phyloP scores from a whole-genome alignment of 2,888 invertebrate genomes.

The Lottia scabra region DNA sequence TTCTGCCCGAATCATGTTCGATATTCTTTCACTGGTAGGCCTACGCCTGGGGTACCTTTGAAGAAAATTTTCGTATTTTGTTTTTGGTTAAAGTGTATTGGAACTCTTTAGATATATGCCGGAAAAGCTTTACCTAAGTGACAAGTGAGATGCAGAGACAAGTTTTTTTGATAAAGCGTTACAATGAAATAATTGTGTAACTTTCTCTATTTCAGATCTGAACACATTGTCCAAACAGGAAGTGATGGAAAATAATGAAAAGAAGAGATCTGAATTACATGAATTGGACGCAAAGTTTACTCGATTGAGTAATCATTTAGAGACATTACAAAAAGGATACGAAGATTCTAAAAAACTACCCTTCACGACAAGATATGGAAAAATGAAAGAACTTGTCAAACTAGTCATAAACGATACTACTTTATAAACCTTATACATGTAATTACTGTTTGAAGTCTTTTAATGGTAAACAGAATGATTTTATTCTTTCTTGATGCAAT shows the following conservation, averaged over 20 bases:
- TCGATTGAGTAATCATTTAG: conserved; percentile 28
- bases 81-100: no score
- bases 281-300: conserved; percentile 28
- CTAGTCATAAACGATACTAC: conserved; percentile 22
- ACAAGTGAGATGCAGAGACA: no score
- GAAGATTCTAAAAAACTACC: conserved; percentile 23
- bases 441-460: no score
- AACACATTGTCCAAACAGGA: conserved; percentile 29
- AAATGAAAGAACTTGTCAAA: conserved; percentile 32
- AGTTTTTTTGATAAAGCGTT: neutral
- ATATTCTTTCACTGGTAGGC: no score
- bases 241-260: conserved; percentile 25
- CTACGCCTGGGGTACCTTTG: no score
- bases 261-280: conserved; percentile 25
- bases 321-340: conserved; percentile 28
- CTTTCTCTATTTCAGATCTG: conserved; percentile 22
- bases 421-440: neutral
- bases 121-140: no score
- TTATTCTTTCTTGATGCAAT: no score
- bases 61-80: no score
- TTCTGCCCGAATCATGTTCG: no score
- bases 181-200: neutral
- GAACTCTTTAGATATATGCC: no score
- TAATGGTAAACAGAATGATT: no score
- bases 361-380: conserved; percentile 18